These are phyloP conservation scores for Tinea trinotella DNA, from an alignment of 2,888 invertebrate species.

Conservation along the genomic window DNA sequence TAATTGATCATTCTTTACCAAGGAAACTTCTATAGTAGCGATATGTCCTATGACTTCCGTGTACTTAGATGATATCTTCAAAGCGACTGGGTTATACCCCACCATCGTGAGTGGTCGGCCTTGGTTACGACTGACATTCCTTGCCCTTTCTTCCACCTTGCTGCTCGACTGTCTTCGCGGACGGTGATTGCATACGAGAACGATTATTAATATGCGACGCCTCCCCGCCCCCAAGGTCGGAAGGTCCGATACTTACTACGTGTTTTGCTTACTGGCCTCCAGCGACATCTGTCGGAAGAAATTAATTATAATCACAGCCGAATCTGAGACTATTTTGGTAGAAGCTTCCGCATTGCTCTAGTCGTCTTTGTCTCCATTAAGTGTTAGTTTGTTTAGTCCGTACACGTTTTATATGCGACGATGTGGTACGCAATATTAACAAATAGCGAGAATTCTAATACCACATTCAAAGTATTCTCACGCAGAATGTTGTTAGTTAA, in stretches of 20 bases:
- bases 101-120: constrained; percentile 36
- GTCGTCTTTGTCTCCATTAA: constrained; percentile 1
- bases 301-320: constrained; percentile 24
- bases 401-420: constrained; percentile 8
- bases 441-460: constrained; percentile 18
- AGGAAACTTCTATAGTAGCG: constrained; percentile 1
- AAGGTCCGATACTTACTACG: constrained; percentile 29
- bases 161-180: constrained; percentile 52
- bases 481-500: constrained; percentile 11
- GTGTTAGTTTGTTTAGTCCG: not conserved
- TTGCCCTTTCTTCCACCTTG: constrained; percentile 69
- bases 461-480: constrained; percentile 13
- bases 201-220: constrained; percentile 60
- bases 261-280: constrained; percentile 36
- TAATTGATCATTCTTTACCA: constrained; percentile 12
- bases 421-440: constrained; percentile 11
- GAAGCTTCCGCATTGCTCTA: constrained; percentile 1
- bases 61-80: constrained; percentile 15
- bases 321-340: not conserved
- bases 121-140: constrained; percentile 55
- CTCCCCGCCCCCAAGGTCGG: constrained; percentile 49
- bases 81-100: constrained; percentile 22
- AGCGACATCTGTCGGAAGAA: constrained; percentile 48
- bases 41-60: constrained; percentile 14
- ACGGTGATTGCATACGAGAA: constrained; percentile 65